These are phyloP conservation scores for Trichogramma evanescens DNA, from an alignment of 2,888 invertebrate species.

Conservation along the genomic window DNA sequence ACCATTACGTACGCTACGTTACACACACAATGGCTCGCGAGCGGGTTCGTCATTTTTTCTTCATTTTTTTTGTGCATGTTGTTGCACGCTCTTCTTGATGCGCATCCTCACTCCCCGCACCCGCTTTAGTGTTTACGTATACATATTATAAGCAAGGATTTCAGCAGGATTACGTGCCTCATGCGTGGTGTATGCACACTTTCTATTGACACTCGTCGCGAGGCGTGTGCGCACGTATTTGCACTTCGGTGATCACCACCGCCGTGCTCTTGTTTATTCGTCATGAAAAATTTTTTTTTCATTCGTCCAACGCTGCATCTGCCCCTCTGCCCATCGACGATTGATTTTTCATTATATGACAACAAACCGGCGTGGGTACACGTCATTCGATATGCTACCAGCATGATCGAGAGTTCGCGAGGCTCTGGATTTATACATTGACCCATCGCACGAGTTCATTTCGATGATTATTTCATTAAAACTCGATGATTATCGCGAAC, in stretches of 20 bases:
- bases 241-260: not conserved
- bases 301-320: not conserved
- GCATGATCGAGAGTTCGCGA: no score
- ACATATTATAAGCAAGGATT: no score
- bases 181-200: not conserved
- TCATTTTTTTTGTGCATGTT: no score
- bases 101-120: no score
- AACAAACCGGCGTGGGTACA: no score
- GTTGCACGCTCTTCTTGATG: no score
- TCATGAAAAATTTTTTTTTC: constrained; percentile 19
- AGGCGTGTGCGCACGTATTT: not conserved
- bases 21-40: not conserved
- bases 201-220: constrained; percentile 20
- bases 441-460: not conserved
- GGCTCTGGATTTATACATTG: no score
- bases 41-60: no score
- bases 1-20: constrained; percentile 16
- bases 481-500: constrained; percentile 4
- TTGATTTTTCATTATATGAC: constrained; percentile 12
- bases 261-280: not conserved
- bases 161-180: no score
- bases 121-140: no score
- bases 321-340: not conserved
- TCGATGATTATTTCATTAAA: constrained; percentile 11
- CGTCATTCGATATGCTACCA: no score